Conservation (phyloP, 2,113 vertebrate genomes). For the Cariama cristata region DNA sequence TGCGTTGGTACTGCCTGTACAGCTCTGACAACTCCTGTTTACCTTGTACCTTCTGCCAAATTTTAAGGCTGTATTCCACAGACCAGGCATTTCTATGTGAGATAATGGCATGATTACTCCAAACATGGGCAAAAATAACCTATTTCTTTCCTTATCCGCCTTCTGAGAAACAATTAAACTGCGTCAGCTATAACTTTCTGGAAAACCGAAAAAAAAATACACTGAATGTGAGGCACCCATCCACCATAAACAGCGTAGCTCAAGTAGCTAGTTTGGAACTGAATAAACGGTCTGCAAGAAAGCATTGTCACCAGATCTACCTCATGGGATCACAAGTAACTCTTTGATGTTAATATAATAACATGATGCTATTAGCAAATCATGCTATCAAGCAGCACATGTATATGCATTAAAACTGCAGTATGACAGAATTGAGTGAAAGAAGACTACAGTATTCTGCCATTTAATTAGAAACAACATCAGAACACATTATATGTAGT, state of each 20-base stretch:
- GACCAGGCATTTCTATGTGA: not conserved
- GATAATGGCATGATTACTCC: not conserved
- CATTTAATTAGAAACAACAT: not conserved
- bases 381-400: not conserved
- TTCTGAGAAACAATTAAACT: not conserved
- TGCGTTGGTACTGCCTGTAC: not conserved
- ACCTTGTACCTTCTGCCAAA: not conserved
- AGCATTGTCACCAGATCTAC: not conserved
- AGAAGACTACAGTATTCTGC: not conserved
- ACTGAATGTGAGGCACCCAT: not conserved
- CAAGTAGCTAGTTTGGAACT: not conserved
- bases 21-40: not conserved
- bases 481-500: not conserved
- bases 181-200: not conserved
- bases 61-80: not conserved
- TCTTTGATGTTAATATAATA: not conserved
- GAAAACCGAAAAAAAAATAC: not conserved
- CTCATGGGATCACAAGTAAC: not conserved
- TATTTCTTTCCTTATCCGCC: not conserved
- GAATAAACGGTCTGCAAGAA: conserved; percentile 8
- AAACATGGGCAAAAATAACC: not conserved
- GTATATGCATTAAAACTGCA: not conserved
- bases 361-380: not conserved
- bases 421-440: not conserved
- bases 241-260: not conserved